phyloP scores from a whole-genome alignment of 2,888 invertebrate genomes.

The Ormyrus nitidulus region DNA sequence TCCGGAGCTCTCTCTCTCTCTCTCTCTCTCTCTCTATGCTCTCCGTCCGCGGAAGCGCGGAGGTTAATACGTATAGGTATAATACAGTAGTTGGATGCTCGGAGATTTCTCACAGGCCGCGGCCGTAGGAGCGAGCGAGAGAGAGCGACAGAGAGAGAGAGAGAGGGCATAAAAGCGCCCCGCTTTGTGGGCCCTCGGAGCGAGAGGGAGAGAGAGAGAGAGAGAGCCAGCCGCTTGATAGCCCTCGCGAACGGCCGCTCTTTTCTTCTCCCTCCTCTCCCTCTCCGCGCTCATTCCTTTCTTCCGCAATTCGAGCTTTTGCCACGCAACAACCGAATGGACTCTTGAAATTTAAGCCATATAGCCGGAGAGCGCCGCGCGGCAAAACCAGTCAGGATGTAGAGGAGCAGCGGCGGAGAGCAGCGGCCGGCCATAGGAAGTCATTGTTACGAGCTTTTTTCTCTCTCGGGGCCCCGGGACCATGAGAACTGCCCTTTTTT shows the following conservation, averaged over 20 bases:
- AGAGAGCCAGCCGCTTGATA: constrained; percentile 25
- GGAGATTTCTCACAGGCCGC: constrained; percentile 50
- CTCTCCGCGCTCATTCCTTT: constrained; percentile 50
- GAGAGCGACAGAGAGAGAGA: constrained; percentile 15
- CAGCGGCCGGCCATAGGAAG: constrained; percentile 16
- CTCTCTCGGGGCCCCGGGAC: neutral
- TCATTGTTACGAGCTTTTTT: constrained; percentile 33
- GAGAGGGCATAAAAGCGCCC: constrained; percentile 45
- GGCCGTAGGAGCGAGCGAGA: neutral
- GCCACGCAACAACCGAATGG: constrained; percentile 43
- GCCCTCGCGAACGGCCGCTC: constrained; percentile 40
- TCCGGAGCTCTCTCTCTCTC: neutral
- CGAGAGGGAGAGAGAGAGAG: constrained; percentile 10
- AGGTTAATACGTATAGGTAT: constrained; percentile 49
- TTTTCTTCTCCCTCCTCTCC: constrained; percentile 37
- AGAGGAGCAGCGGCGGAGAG: neutral
- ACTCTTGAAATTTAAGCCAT: constrained; percentile 51
- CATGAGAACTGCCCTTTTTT: constrained; percentile 34
- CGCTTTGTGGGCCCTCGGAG: constrained; percentile 33
- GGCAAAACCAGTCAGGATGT: constrained; percentile 35
- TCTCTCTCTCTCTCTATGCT: neutral
- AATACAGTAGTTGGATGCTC: constrained; percentile 30
- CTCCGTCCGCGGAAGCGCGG: constrained; percentile 38
- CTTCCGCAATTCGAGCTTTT: constrained; percentile 58
- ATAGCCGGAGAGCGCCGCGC: constrained; percentile 1